Evolutionary conservation across 1,140 invertebrate species (phyloP).

Genomic region (Planococcus citri): DNA sequence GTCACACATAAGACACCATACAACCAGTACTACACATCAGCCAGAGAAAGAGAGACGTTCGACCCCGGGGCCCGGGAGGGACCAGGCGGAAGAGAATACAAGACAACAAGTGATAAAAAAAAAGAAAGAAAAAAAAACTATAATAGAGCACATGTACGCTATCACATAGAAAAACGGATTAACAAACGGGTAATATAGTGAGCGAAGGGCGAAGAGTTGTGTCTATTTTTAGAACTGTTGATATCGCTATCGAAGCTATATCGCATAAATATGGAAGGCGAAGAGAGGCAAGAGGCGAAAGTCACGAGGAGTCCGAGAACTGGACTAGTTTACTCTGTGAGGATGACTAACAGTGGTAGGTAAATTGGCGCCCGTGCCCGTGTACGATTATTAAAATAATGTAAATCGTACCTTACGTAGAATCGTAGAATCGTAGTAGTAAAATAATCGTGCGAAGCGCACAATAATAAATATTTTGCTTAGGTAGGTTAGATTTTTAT

Average conservation of each 20-base stretch:
- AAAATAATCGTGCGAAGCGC: too few relatives aligned
- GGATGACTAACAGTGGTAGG: conserved; percentile 9
- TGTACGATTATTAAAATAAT: too few relatives aligned
- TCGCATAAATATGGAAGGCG: neutral
- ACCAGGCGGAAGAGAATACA: neutral
- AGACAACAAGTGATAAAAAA: neutral
- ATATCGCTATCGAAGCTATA: conserved; percentile 10
- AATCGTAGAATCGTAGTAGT: too few relatives aligned
- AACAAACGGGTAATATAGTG: neutral
- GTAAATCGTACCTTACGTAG: too few relatives aligned
- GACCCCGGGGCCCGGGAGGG: too few relatives aligned
- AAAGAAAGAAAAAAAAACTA: neutral
- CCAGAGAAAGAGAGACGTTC: neutral
- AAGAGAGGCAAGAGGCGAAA: neutral
- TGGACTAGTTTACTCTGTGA: conserved; percentile 1
- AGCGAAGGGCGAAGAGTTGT: neutral
- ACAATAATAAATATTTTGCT: too few relatives aligned
- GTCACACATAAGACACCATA: too few relatives aligned
- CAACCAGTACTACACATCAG: too few relatives aligned
- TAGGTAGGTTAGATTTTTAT: too few relatives aligned
- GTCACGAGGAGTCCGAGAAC: conserved; percentile 16
- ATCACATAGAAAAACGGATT: conserved; percentile 2
- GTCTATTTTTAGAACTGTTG: conserved; percentile 15
- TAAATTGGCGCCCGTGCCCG: neutral
- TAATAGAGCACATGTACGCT: conserved; percentile 13